A percentile compares a stretch with the other conserved stretches of the same genome.
Conservation (phyloP, 2,888 invertebrate genomes). For the Aleiodes testaceus region DNA sequence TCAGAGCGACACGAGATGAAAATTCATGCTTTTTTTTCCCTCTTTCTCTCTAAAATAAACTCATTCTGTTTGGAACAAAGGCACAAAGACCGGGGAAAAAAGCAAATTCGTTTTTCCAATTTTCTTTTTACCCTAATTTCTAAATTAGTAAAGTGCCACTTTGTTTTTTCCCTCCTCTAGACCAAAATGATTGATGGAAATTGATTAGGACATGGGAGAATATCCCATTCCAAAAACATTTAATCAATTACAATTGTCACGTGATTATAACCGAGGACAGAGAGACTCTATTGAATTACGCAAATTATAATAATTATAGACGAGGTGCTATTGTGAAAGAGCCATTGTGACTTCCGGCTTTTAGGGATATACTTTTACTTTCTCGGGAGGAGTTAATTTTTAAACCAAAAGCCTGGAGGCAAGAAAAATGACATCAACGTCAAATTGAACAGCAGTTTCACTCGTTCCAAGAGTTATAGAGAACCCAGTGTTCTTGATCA, state of each 20-base stretch:
- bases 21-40: constrained; percentile 15
- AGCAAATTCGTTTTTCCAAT: not conserved
- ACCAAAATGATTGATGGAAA: not conserved
- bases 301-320: constrained; percentile 37
- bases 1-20: constrained; percentile 10
- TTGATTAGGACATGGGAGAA: constrained; percentile 4
- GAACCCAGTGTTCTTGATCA: not conserved
- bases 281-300: constrained; percentile 36
- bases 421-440: too few relatives aligned
- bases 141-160: not conserved
- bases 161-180: too few relatives aligned
- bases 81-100: not conserved
- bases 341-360: not conserved
- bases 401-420: too few relatives aligned
- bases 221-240: constrained; percentile 25
- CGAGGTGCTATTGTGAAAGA: constrained; percentile 16
- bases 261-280: constrained; percentile 29
- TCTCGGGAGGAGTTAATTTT: too few relatives aligned
- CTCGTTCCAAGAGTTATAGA: too few relatives aligned
- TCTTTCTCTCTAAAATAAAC: constrained; percentile 18
- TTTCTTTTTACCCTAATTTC: not conserved
- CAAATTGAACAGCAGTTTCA: too few relatives aligned
- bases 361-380: not conserved
- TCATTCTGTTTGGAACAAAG: not conserved
- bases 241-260: constrained; percentile 41